Evolutionary conservation across 2,888 invertebrate species (phyloP).

Genomic region (Xanthia togata): DNA sequence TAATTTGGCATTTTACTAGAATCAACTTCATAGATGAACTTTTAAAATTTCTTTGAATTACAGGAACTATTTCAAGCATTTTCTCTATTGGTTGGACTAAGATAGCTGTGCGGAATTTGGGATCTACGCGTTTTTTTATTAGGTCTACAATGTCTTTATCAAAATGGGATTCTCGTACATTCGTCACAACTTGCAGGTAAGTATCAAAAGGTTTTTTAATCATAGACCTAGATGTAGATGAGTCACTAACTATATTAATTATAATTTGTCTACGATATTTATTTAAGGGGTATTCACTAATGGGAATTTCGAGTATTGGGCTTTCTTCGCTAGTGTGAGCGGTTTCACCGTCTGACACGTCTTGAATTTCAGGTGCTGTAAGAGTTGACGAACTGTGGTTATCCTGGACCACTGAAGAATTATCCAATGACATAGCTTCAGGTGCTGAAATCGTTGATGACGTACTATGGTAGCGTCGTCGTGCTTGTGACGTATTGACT

Average conservation of each 20-base stretch:
- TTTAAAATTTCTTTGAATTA: not conserved
- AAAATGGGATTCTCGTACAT: conserved; percentile 1
- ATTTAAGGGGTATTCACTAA: conserved; percentile 8
- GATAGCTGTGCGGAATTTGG: conserved; percentile 6
- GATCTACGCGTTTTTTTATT: not conserved
- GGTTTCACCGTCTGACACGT: not conserved
- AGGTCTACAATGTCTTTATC: not conserved
- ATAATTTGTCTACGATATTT: conserved; percentile 10
- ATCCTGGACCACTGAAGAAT: not conserved
- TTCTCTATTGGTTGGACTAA: conserved; percentile 10
- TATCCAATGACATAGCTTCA: conserved; percentile 1
- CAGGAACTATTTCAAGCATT: conserved; percentile 2
- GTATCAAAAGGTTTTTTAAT: conserved; percentile 3
- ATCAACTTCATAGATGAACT: conserved; percentile 1
- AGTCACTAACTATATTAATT: conserved; percentile 2
- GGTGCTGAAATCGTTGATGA: conserved; percentile 1
- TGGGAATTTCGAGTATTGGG: not conserved
- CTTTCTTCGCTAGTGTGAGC: conserved; percentile 3
- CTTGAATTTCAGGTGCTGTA: not conserved
- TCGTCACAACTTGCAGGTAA: conserved; percentile 1
- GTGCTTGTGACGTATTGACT: conserved; percentile 1
- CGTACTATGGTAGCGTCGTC: conserved; percentile 1
- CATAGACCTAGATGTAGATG: not conserved
- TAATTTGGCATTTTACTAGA: conserved; percentile 3
- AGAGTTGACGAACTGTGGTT: not conserved